phyloP scores from a whole-genome alignment of 2,888 invertebrate species.

The Lasioglossum calceatum region DNA sequence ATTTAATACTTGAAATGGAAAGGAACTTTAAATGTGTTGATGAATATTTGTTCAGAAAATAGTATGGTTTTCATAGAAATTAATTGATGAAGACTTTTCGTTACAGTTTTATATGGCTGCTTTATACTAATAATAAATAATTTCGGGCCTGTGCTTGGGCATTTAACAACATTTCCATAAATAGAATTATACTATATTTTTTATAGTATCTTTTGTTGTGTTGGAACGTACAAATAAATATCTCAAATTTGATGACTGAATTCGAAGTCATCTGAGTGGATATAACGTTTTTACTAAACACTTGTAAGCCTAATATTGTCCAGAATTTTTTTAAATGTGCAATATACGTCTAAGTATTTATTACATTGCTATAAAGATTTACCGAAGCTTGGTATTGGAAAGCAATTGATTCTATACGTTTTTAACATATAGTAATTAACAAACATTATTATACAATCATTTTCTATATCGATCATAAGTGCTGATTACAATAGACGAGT shows the following conservation, averaged over 20 bases:
- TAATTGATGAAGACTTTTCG: slow-evolving; percentile 35
- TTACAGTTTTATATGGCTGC: slow-evolving; percentile 53
- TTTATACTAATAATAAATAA: slow-evolving; percentile 42
- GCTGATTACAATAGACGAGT: slow-evolving; percentile 24
- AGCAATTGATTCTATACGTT: slow-evolving; percentile 44
- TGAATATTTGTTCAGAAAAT: slow-evolving; percentile 49
- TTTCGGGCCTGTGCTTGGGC: slow-evolving; percentile 45
- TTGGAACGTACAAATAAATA: slow-evolving; percentile 72
- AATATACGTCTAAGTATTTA: slow-evolving; percentile 61
- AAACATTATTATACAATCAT: slow-evolving; percentile 27
- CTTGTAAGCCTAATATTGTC: slow-evolving; percentile 62
- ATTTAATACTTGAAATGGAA: slow-evolving; percentile 55
- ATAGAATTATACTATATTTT: slow-evolving; percentile 52
- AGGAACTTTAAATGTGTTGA: slow-evolving; percentile 56
- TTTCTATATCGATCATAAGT: slow-evolving; percentile 33
- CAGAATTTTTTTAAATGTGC: slow-evolving; percentile 60
- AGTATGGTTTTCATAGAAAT: slow-evolving; percentile 53
- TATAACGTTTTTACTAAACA: slow-evolving; percentile 64
- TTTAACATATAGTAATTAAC: slow-evolving; percentile 41
- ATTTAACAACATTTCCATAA: slow-evolving; percentile 42
- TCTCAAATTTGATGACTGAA: slow-evolving; percentile 61
- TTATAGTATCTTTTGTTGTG: slow-evolving; percentile 63
- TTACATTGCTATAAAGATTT: slow-evolving; percentile 47
- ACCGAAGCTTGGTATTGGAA: slow-evolving; percentile 45
- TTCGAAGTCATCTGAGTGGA: slow-evolving; percentile 54